Evolutionary conservation across 1,140 invertebrate genomes (phyloP).

Genomic region (Cydia strobilella): DNA sequence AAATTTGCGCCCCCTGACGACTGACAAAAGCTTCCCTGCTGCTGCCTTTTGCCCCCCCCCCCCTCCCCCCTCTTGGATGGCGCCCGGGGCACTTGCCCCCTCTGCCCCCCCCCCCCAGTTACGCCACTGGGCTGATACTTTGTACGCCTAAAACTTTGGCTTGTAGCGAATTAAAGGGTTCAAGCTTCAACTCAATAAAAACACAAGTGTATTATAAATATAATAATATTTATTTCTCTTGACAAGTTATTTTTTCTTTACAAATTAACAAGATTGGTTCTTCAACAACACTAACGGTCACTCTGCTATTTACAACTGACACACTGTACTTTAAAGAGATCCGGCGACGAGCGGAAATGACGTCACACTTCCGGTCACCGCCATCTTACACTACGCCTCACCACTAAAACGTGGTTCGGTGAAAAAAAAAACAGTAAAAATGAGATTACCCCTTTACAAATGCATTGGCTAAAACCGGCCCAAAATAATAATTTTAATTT

Average conservation of each 20-base stretch:
- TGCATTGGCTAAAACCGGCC: slow-evolving; percentile 17
- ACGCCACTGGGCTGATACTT: too few species aligned
- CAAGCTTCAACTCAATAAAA: slow-evolving; percentile 38
- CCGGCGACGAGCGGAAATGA: slow-evolving; percentile 35
- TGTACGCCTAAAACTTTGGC: too few species aligned
- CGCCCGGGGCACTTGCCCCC: too few species aligned
- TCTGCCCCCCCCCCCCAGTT: too few species aligned
- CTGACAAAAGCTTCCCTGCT: too few species aligned
- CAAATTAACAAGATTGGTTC: slow-evolving; percentile 59
- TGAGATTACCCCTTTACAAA: slow-evolving; percentile 27
- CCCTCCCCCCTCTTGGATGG: too few species aligned
- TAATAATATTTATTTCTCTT: slow-evolving; percentile 68
- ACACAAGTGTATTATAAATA: slow-evolving; percentile 59
- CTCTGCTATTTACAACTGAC: slow-evolving; percentile 55
- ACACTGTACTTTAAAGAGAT: slow-evolving; percentile 48
- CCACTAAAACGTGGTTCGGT: slow-evolving; percentile 11
- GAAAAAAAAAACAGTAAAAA: slow-evolving; percentile 26
- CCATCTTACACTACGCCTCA: slow-evolving; percentile 10
- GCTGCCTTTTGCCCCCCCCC: too few species aligned
- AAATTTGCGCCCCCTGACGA: too few species aligned
- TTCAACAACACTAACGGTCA: slow-evolving; percentile 44
- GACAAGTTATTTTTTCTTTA: slow-evolving; percentile 48
- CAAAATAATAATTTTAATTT: background rate
- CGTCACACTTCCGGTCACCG: slow-evolving; percentile 15
- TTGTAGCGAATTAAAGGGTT: too few species aligned